Base-by-base conservation (phyloP, 2,113 vertebrate genomes). In the Cryptotis parvus region DNA sequence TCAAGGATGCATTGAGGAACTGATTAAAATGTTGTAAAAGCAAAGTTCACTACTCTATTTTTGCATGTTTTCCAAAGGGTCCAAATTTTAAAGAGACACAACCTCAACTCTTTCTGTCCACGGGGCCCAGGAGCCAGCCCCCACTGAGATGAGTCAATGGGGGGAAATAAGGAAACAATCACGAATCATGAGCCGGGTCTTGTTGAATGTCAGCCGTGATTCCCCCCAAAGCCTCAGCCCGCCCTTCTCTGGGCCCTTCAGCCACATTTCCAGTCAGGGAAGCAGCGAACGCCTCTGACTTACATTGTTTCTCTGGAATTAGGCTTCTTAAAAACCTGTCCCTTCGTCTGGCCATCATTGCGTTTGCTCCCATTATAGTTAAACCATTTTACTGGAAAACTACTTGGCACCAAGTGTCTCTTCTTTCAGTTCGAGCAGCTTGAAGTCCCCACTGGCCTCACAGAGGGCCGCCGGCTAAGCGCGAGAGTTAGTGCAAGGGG, bases 351-450 rank as follows among this genome's bases (percentile, higher is more conserved):
- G 90, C 75, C 80, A 58, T 78, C 75, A 80, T 37, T 95, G 66
- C 83, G 27, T 83, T 93, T 65, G 72, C 58, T 63, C 22, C 69
- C 55, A 84, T 73, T 79, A 66, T 72, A 69, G 87, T 81, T 43
- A 65, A 84, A 70, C 37, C 39, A 39, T 90, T 89, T 96, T 96
- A 90, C 95, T 91, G 92, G 93, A 95, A 96, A 90, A 81, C 73
- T 10, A 16, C 76, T 94, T 89, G 88, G 92, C 93, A 84, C 27
- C 1, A 24, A 65, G 58, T 15, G 9, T 31, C 20, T 68, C 84
- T 91, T 87, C 65, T 90, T 74, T 35, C n/a, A 52, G 78, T 76
- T 80, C 83, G 11, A 66, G 66, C 72, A 39, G 70, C 91, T 80
- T 92, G 68, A 31, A 55, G 37, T 73, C 87, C 94, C 89, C 93